Evolutionary conservation across 2,797 vertebrate genomes (phyloP), one percentile per base, ranked within the genome.

Genomic region (Bryconaethiops microstoma): DNA sequence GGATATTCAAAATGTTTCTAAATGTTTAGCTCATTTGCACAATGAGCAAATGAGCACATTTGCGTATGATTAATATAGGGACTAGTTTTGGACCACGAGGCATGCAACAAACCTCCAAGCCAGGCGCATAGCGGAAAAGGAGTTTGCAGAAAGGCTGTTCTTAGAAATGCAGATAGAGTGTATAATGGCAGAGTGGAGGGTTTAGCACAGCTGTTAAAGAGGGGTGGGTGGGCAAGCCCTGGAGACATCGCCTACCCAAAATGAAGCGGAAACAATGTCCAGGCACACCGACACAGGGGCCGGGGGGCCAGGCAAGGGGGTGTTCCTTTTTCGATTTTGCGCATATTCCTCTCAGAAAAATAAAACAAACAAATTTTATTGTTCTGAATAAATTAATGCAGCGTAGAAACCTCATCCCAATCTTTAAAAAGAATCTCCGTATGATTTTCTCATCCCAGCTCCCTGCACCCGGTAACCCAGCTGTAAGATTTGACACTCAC

Each of bases 181-280:
- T 64, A 70, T 64, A 78, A 39, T 29, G 40, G 77, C 71, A 77
- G 70, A 76, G 68, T n/a, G 52, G 25, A 76, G 62, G 81, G 59
- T 83, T 84, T 76, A 84, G 76, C 77, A 60, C 68, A 81, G 83
- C 83, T 86, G 83, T 81, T 86, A 78, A 21, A 65, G 77, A 82
- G 74, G 77, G 67, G 77, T 78, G 74, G 79, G 73, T 79, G 69
- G 79, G 70, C 77, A 75, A 72, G 78, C 81, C 73, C 81, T 77
- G 52, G 85, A 84, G 83, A 84, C 78, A 83, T 62, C 71, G 63
- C 55, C 72, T 79, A 76, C 42, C 85, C 81, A 71, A 80, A 81
- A 84, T 84, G 78, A 84, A 79, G 85, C 68, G 85, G 85, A 86
- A 84, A 83, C 81, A 86, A 81, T 84, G 78, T 74, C 76, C 54